Percentiles rank a stretch among this genome's conserved stretches.
Conservation (phyloP, 2,888 invertebrate species). For the Chrysodeixis includens region DNA sequence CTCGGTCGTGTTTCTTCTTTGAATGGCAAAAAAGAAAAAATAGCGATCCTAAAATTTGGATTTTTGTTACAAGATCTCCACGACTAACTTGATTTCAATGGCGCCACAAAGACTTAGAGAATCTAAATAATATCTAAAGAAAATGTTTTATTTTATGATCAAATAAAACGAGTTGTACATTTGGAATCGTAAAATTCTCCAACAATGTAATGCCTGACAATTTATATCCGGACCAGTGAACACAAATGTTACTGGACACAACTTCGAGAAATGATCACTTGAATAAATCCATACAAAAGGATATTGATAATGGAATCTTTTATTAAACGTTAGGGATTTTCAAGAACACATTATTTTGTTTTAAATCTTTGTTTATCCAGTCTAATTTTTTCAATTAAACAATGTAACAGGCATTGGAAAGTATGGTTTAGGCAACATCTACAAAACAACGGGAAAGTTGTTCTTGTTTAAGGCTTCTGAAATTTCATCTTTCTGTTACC, state of each 20-base stretch:
- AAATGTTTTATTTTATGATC: conserved; percentile 21
- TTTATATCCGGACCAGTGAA: conserved; percentile 34
- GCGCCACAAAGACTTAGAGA: background rate
- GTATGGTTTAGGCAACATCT: too few relatives aligned
- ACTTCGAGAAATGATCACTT: conserved; percentile 33
- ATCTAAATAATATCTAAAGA: background rate
- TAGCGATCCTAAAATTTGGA: too few relatives aligned
- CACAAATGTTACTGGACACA: conserved; percentile 22
- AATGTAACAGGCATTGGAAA: too few relatives aligned
- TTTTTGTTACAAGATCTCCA: background rate
- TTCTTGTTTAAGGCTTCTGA: too few relatives aligned
- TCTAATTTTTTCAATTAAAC: too few relatives aligned
- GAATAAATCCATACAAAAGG: conserved; percentile 35
- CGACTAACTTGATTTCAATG: background rate
- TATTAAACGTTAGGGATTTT: background rate
- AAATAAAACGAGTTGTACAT: conserved; percentile 33
- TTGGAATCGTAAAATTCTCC: conserved; percentile 37
- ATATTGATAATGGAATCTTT: conserved; percentile 17
- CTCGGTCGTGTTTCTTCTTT: too few relatives aligned
- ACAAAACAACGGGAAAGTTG: too few relatives aligned
- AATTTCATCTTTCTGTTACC: too few relatives aligned
- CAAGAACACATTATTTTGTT: background rate
- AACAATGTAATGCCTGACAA: conserved; percentile 37
- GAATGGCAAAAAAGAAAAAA: too few relatives aligned
- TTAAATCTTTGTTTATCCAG: too few relatives aligned